phyloP scores from a whole-genome alignment of 1,140 invertebrate species.

The Rhyzopertha dominica region DNA sequence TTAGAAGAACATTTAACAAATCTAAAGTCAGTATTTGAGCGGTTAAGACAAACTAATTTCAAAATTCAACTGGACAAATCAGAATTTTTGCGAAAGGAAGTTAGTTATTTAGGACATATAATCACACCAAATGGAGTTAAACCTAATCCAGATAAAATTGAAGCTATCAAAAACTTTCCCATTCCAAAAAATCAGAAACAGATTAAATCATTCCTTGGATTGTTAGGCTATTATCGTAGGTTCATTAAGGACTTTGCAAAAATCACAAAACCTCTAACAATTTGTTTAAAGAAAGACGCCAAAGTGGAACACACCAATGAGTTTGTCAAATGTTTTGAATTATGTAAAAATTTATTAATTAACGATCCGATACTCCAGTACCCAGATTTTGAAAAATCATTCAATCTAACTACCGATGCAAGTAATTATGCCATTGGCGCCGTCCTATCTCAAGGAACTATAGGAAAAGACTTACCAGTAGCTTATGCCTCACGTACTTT shows the following conservation, averaged over 20 bases:
- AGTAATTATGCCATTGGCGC: conserved; percentile 26
- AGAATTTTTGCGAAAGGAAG: conserved; percentile 33
- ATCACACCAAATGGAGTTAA: conserved; percentile 24
- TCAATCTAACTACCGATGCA: conserved; percentile 37
- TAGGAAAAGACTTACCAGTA: conserved; percentile 23
- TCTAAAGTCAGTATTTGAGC: conserved; percentile 13
- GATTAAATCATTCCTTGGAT: conserved; percentile 23
- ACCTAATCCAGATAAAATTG: conserved; percentile 23
- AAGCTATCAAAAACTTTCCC: conserved; percentile 24
- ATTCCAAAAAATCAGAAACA: conserved; percentile 23
- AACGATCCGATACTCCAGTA: conserved; percentile 27
- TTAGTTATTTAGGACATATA: conserved; percentile 42
- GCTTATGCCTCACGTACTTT: conserved; percentile 1
- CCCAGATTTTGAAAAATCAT: conserved; percentile 33
- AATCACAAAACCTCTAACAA: conserved; percentile 19
- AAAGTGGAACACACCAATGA: conserved; percentile 9
- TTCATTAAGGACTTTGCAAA: conserved; percentile 20
- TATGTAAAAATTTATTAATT: conserved; percentile 19
- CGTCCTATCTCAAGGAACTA: conserved; percentile 26
- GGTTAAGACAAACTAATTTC: conserved; percentile 19
- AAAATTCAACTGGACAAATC: conserved; percentile 33
- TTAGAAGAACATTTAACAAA: conserved; percentile 16
- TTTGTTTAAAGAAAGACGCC: conserved; percentile 23
- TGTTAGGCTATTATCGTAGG: conserved; percentile 19
- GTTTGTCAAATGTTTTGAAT: conserved; percentile 15